Percentiles rank a stretch among this genome's conserved stretches.
These are phyloP conservation scores for Brachypalpus laphriformis DNA, from an alignment of 2,888 invertebrate genomes.

Conservation along the genomic window DNA sequence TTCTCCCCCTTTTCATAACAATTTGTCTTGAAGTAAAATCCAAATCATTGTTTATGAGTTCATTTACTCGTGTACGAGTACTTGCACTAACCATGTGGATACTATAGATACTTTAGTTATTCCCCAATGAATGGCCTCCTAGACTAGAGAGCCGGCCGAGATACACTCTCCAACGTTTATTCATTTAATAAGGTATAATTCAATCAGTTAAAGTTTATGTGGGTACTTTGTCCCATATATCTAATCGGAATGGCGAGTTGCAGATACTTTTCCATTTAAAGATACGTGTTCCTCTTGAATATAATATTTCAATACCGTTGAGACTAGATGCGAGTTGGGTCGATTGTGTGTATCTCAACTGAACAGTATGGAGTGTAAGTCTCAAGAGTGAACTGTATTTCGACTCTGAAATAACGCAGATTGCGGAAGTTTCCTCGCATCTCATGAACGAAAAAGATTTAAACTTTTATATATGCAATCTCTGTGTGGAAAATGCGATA, in stretches of 20 bases:
- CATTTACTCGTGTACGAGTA: slow-evolving; percentile 24
- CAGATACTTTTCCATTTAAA: slow-evolving; percentile 70
- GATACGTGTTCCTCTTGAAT: slow-evolving; percentile 50
- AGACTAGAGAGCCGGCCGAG: not conserved
- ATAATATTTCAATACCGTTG: slow-evolving; percentile 38
- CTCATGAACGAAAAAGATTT: slow-evolving; percentile 25
- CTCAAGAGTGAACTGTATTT: not conserved
- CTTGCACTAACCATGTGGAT: not conserved
- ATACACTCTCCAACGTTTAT: slow-evolving; percentile 40
- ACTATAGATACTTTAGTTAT: not conserved
- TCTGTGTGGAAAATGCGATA: not conserved
- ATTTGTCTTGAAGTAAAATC: slow-evolving; percentile 51
- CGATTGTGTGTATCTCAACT: not conserved
- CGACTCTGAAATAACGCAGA: slow-evolving; percentile 18
- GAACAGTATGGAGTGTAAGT: not conserved
- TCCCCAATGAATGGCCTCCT: not conserved
- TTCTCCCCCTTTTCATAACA: slow-evolving; percentile 25
- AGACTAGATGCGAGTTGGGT: no score
- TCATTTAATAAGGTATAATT: slow-evolving; percentile 72
- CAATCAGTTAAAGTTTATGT: slow-evolving; percentile 73
- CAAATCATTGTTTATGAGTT: slow-evolving; percentile 67
- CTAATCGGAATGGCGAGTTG: slow-evolving; percentile 54
- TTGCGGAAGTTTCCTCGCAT: slow-evolving; percentile 40
- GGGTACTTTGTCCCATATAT: slow-evolving; percentile 71
- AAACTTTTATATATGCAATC: slow-evolving; percentile 3